Evolutionary conservation across 2,888 invertebrate genomes (phyloP), one percentile per base, ranked within the genome.

Genomic region (Temnothorax unifasciatus): DNA sequence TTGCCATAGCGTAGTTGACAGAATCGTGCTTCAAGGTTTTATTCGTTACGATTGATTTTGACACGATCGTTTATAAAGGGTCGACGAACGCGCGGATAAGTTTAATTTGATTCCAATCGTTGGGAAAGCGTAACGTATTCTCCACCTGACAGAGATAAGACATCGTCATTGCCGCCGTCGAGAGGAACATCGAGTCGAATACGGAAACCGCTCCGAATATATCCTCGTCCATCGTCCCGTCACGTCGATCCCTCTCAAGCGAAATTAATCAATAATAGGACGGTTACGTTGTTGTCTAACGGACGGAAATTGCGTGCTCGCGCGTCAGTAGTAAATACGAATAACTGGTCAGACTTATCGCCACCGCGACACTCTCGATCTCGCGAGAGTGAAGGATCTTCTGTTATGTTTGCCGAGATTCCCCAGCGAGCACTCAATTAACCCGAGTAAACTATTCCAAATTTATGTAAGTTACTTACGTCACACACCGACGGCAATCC

Each of bases 271-370:
- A 57, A 79, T 44, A 11, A 68, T 68, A 47, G 2, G 29, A 44
- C n/a, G 6, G 44, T 18, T 2, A 25, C 6, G 8, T 41, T 41
- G 25, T 9, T 44, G 52, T 54, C 5, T 21, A n/a, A 41, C 41
- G 18, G 21, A 41, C 38, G 18, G 18, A 52, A 54, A 13, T 57
- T 29, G 47, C 21, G 44, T 50, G 57, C 81, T 18, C 66, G 85
- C 69, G 71, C 75, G 71, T 82, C 87, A 87, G 87, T 85, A 75
- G 83, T 85, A 79, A 41, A 57, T 44, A 69, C 52, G 38, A 69
- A 68, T 83, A 86, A 82, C 64, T 41, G 75, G 82, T 83, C 79
- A 81, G 87, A 75, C 86, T 71, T 77, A 41, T 66, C 47, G 41
- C 25, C 61, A 29, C 25, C 34, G 18, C 57, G 3, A 52, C 63